These are phyloP conservation scores for Panthera leo DNA, from an alignment of 2,113 vertebrate species.

Conservation along the genomic window DNA sequence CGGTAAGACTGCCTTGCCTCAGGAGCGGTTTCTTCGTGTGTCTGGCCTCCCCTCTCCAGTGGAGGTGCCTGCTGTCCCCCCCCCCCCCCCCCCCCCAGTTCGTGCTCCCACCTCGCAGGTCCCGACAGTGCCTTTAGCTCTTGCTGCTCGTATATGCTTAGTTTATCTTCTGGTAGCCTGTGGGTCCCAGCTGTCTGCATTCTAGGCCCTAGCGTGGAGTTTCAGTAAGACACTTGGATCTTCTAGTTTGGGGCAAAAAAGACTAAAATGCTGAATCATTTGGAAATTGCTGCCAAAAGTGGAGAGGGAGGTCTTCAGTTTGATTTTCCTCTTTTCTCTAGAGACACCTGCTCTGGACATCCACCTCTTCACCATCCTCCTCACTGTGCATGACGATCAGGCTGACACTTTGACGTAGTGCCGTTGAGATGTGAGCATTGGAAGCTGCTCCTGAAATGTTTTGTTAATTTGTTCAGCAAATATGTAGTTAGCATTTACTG, in stretches of 20 bases:
- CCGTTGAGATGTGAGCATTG: neutral
- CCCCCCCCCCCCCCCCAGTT: neutral
- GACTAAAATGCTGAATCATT: no score
- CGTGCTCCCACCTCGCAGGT: fast-evolving
- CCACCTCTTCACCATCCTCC: neutral
- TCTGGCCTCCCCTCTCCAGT: neutral
- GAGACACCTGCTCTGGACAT: neutral
- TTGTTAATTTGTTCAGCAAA: neutral
- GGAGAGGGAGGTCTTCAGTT: neutral
- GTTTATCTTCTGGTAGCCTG: neutral
- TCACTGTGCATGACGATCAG: neutral
- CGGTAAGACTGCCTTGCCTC: neutral
- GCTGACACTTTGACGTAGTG: neutral
- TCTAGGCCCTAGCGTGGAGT: neutral
- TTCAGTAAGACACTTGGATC: neutral
- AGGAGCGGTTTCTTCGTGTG: neutral
- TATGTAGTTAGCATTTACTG: neutral
- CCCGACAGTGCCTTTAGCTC: neutral
- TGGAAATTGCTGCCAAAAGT: neutral
- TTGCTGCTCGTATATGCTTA: neutral
- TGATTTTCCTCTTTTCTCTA: neutral
- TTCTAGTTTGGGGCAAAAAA: neutral
- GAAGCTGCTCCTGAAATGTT: neutral
- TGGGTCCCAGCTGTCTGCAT: neutral
- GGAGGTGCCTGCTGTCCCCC: neutral